Conservation (phyloP, 92 coral and sea anemone genomes). For the Porites rus region DNA sequence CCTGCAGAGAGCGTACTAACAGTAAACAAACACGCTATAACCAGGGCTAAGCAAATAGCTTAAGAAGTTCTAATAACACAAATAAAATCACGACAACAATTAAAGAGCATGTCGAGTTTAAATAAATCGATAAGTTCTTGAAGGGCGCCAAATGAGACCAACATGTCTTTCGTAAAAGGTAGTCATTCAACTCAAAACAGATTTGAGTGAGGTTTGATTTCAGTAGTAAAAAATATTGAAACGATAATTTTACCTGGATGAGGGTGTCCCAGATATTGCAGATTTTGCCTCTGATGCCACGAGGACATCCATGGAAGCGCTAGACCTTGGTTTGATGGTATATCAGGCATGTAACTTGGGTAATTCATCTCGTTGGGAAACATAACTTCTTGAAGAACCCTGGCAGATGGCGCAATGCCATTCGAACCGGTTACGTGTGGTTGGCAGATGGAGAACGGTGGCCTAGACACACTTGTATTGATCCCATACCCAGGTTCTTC, state of each 20-base stretch:
- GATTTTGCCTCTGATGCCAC: conserved; percentile 78
- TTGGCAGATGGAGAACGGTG: conserved; percentile 71
- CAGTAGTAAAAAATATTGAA: conserved; percentile 4
- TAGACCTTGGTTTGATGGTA: conserved; percentile 70
- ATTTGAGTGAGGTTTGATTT: neutral
- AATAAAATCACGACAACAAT: conserved; percentile 57
- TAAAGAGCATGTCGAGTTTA: conserved; percentile 62
- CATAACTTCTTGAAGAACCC: conserved; percentile 85
- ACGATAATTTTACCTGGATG: conserved; percentile 70
- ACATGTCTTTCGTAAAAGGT: conserved; percentile 24
- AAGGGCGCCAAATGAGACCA: conserved; percentile 47
- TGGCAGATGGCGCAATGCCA: conserved; percentile 71
- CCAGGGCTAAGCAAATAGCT: conserved; percentile 56
- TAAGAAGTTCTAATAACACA: conserved; percentile 53
- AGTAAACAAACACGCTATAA: conserved; percentile 60
- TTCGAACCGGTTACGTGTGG: conserved; percentile 64
- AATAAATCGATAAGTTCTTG: conserved; percentile 57
- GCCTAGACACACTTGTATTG: conserved; percentile 69
- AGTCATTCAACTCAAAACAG: conserved; percentile 35
- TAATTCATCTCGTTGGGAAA: conserved; percentile 78
- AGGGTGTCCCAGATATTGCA: conserved; percentile 83
- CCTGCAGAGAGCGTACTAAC: neutral
- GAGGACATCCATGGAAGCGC: conserved; percentile 77
- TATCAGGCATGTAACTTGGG: conserved; percentile 81
- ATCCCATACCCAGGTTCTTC: conserved; percentile 79